Evolutionary conservation across 2,888 invertebrate species (phyloP), one percentile per base, ranked within the genome.

Genomic region (Seira musarum): DNA sequence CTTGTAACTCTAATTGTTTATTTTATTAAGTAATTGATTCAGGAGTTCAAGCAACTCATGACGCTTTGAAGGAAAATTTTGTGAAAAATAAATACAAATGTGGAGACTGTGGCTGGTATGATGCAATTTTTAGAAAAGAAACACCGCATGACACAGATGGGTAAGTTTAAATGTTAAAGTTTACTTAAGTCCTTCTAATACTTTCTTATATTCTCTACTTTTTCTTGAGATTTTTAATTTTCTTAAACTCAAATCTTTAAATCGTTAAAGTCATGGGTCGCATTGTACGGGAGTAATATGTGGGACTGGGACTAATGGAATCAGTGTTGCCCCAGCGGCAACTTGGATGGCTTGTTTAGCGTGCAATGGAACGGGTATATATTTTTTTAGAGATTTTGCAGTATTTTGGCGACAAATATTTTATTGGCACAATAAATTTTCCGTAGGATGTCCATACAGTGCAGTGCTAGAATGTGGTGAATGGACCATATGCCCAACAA

Each of bases 401-500:
- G 17, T 6, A 69, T 25, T 5, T 19, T 19, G 1, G 5, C 3
- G 40, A 40, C 35, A 10, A 57, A 17, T 25, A 35, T 21, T 70
- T 67, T 46, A 5, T 15, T 2, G 13, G 15, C 22, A 22, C 2
- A n/a, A 63, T 6, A 5, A 63, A 21, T 65, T 30, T n/a, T 2
- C 17, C 3, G 30, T 5, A 35, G 61, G 65, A 0, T 71, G 78
- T 17, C 46, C 71, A 0, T 49, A 71, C 25, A 5, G 17, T 25
- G 71, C 71, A 1, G 19, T 78, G 15, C n/a, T 77, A 5, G 21
- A 24, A 5, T 78, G 78, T 71, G 78, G 78, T 19, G n/a, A 78
- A 46, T 78, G 66, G 66, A 49, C 67, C 2, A n/a, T 61, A 2
- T 78, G 71, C 19, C 71, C 71, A 21, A 66, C 40, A 6, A 46